Percentiles rank a stretch among this genome's conserved stretches.
Evolutionary conservation across 2,113 vertebrate species (phyloP).

Genomic region (Abramis brama): DNA sequence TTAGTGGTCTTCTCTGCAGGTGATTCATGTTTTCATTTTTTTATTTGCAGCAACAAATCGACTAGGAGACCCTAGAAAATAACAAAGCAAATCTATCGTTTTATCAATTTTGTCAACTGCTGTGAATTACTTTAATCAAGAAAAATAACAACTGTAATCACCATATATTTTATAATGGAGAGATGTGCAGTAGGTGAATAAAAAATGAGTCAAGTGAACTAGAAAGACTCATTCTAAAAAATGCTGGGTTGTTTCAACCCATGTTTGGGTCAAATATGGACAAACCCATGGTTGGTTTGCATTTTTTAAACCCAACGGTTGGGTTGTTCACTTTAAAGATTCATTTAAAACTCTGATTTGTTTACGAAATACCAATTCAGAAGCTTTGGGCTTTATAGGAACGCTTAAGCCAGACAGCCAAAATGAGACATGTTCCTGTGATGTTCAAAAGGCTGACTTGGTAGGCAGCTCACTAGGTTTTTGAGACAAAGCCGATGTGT

Average conservation of each 20-base stretch:
- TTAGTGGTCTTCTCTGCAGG: neutral
- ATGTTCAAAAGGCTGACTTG: neutral
- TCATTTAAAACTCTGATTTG: neutral
- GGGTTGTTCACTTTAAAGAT: neutral
- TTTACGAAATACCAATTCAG: neutral
- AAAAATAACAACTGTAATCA: neutral
- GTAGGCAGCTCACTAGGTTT: slow-evolving; percentile 1
- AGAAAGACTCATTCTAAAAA: neutral
- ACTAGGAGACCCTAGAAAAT: neutral
- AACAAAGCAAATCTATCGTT: neutral
- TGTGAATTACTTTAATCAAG: neutral
- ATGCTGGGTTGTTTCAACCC: no score
- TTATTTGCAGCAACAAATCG: neutral
- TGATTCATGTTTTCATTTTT: neutral
- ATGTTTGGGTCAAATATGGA: no score
- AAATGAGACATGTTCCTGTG: no score
- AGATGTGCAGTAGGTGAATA: neutral
- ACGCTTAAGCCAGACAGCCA: neutral
- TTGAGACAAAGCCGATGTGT: neutral
- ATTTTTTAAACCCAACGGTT: no score
- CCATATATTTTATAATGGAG: neutral
- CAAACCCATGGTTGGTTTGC: no score
- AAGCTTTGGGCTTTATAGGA: neutral
- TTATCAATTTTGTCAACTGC: neutral
- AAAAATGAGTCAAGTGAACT: neutral